These are phyloP conservation scores for Tetranychus piercei DNA, from an alignment of 2,888 invertebrate genomes.

Conservation along the genomic window DNA sequence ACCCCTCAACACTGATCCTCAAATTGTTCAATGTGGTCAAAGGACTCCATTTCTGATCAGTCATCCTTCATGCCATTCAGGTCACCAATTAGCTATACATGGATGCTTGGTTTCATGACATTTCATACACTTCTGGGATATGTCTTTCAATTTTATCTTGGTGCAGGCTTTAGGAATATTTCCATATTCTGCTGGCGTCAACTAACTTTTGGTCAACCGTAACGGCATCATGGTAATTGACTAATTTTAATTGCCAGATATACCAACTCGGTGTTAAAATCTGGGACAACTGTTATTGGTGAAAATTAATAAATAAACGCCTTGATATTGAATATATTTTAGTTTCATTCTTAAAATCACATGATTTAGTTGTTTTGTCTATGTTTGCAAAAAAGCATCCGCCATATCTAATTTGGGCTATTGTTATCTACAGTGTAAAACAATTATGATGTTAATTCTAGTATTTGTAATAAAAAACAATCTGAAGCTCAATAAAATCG, in stretches of 20 bases:
- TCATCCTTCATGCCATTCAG: conserved; percentile 70
- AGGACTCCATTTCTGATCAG: conserved; percentile 55
- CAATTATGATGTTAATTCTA: too few relatives aligned
- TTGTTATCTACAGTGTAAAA: too few relatives aligned
- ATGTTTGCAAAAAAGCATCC: too few relatives aligned
- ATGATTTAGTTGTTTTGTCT: too few relatives aligned
- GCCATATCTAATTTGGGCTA: too few relatives aligned
- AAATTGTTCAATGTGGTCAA: conserved; percentile 14
- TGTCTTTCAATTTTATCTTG: conserved; percentile 69
- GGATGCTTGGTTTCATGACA: conserved; percentile 96
- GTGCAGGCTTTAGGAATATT: conserved; percentile 78
- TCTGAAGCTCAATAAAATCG: too few relatives aligned
- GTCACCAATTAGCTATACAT: conserved; percentile 73
- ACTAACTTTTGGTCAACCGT: conserved; percentile 27
- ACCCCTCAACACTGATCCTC: not conserved
- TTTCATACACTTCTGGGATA: conserved; percentile 81
- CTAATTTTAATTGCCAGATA: not conserved
- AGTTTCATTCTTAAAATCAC: too few relatives aligned
- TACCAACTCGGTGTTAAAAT: too few relatives aligned
- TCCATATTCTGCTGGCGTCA: conserved; percentile 89
- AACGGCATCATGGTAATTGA: conserved; percentile 27
- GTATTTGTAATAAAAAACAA: too few relatives aligned
- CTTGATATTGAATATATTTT: too few relatives aligned
- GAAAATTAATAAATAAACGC: too few relatives aligned
- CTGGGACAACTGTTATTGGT: too few relatives aligned